These are phyloP conservation scores for Diarsia brunnea DNA, from an alignment of 2,888 invertebrate genomes.

Conservation along the genomic window DNA sequence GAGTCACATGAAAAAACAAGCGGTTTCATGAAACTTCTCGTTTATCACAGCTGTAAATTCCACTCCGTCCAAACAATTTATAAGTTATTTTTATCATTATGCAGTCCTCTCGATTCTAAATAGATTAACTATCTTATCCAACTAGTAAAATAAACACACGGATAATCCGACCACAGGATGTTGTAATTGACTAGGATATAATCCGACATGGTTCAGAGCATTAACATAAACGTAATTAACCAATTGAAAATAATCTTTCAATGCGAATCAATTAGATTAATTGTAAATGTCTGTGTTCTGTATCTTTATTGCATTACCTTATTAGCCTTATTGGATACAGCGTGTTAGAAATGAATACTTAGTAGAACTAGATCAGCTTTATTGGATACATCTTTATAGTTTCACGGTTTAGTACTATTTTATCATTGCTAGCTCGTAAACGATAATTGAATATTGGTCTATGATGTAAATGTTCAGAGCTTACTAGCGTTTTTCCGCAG, in stretches of 20 bases:
- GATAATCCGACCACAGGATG: conserved; percentile 45
- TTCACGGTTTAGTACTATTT: not conserved
- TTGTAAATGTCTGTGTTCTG: conserved; percentile 31
- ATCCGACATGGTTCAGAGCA: conserved; percentile 33
- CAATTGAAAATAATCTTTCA: conserved; percentile 50
- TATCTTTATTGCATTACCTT: conserved; percentile 40
- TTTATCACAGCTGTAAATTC: not conserved
- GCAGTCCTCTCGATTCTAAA: not conserved
- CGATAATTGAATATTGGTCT: not conserved
- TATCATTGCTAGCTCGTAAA: not conserved
- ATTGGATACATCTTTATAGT: conserved; percentile 4
- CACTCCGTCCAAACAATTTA: not conserved
- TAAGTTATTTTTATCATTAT: not conserved
- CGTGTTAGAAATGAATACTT: conserved; percentile 1
- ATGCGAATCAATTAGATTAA: conserved; percentile 50
- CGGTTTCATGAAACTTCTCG: not conserved
- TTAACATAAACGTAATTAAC: conserved; percentile 47
- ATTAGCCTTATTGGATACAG: conserved; percentile 4
- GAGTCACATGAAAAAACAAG: too few species aligned
- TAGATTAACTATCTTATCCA: not conserved
- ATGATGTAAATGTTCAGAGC: too few species aligned
- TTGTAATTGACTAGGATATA: conserved; percentile 49
- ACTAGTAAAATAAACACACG: conserved; percentile 35
- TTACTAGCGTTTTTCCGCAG: too few species aligned
- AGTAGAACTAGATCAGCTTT: not conserved